Evolutionary conservation across 2,888 invertebrate genomes (phyloP), one percentile per base, ranked within the genome.

Genomic region (Drosophila antonietae): DNA sequence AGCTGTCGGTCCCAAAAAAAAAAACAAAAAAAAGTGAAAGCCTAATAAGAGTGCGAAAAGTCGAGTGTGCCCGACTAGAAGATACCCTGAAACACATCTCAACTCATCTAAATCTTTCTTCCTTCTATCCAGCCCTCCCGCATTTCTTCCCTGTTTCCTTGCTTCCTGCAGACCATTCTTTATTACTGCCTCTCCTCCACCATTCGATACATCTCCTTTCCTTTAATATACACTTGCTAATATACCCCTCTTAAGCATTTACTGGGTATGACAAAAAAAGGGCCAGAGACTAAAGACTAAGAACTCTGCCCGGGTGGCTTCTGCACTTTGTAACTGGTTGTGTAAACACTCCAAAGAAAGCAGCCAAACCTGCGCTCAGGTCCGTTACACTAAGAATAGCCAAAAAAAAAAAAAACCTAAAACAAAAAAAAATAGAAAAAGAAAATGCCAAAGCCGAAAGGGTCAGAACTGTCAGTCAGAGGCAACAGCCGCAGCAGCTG

Each of bases 281-380:
- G 77, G 64, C 67, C 71, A 72, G 65, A 57, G 61, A 52, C 68
- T 53, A 58, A 61, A 52, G 73, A 62, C 53, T 59, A 52, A 62
- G 58, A 63, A 51, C 58, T 53, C 44, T 47, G 64, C 55, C 68
- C 35, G 66, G 73, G 67, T 80, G 88, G 81, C 81, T 85, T 85
- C 72, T 81, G 90, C 84, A 90, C 90, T 90, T 88, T 89, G 89
- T 90, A 89, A 89, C 86, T 90, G 88, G 89, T 90, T 90, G 86
- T 89, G 91, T 91, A 91, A 91, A 91, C 91, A 91, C 80, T 88
- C 68, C 59, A 75, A 78, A 80, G 71, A 80, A 71, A 80, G 87
- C 80, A 63, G 52, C 56, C 43, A 52, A 46, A 37, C 47, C 37
- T 23, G 58, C 69, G 68, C 53, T 57, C 58, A 67, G 66, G 56